These are phyloP conservation scores for Lacerta bilineata DNA, from an alignment of 2,797 vertebrate species.

Conservation along the genomic window DNA sequence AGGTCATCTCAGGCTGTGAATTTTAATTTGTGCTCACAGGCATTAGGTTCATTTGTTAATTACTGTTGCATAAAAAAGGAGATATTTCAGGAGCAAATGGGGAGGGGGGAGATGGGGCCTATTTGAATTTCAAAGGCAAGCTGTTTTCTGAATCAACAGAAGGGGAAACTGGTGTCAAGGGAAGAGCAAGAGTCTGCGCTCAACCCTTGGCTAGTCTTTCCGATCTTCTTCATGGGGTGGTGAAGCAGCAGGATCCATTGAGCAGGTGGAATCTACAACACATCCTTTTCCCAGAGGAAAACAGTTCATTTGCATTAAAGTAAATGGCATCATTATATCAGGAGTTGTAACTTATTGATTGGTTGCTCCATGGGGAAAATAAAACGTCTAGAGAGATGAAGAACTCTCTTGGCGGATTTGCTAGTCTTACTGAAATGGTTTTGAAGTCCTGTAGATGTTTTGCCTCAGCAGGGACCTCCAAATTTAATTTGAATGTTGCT, in stretches of 20 bases:
- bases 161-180: constrained; percentile 39
- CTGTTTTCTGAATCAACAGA: constrained; percentile 72
- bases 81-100: constrained; percentile 70
- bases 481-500: not conserved
- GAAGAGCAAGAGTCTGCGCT: not conserved
- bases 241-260: not conserved
- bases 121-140: constrained; percentile 80
- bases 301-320: not conserved
- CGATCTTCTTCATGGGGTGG: not conserved
- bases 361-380: not conserved
- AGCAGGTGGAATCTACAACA: not conserved
- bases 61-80: constrained; percentile 74
- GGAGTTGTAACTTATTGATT: not conserved
- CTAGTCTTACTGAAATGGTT: not conserved
- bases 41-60: constrained; percentile 78
- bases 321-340: not conserved
- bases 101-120: constrained; percentile 57
- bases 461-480: not conserved
- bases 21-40: constrained; percentile 71
- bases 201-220: not conserved
- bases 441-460: not conserved
- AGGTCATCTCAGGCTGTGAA: constrained; percentile 75
- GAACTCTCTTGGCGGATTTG: not conserved
- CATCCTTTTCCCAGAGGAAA: no score
- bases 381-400: not conserved